Percentiles rank a stretch among this genome's conserved stretches.
Evolutionary conservation across 2,888 invertebrate genomes (phyloP).

Genomic region (Nematopogon swammerdamellus): DNA sequence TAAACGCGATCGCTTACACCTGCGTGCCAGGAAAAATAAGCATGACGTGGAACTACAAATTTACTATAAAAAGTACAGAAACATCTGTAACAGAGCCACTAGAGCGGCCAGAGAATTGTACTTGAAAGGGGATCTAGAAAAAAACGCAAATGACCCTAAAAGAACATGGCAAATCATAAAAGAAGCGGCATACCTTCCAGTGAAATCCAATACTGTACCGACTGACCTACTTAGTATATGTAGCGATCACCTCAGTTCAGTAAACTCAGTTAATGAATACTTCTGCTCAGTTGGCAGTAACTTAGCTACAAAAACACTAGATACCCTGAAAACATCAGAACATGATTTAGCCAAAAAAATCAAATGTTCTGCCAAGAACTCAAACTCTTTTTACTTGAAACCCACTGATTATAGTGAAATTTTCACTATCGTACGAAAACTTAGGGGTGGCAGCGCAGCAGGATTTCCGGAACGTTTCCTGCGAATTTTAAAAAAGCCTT

Average conservation of each 20-base stretch:
- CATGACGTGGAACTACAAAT: not conserved
- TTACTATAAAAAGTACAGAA: constrained; percentile 2
- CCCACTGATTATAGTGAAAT: not conserved
- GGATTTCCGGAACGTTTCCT: not conserved
- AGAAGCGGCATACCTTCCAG: not conserved
- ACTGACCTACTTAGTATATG: not conserved
- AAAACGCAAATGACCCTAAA: not conserved
- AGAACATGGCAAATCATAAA: not conserved
- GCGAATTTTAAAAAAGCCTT: constrained; percentile 1
- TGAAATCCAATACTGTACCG: not conserved
- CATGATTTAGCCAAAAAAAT: not conserved
- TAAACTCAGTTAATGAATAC: not conserved
- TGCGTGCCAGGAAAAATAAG: not conserved
- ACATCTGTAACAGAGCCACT: constrained; percentile 1
- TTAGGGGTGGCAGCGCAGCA: not conserved
- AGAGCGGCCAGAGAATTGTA: not conserved
- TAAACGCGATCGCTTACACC: constrained; percentile 1
- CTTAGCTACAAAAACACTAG: not conserved
- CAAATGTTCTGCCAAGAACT: not conserved
- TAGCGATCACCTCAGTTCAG: not conserved
- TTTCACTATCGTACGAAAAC: not conserved
- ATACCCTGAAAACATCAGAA: not conserved
- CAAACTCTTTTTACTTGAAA: not conserved
- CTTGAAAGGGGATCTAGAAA: not conserved
- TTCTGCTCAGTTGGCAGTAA: not conserved